Conservation (phyloP, 2,888 invertebrate species). For the Dasypogon diadema region DNA sequence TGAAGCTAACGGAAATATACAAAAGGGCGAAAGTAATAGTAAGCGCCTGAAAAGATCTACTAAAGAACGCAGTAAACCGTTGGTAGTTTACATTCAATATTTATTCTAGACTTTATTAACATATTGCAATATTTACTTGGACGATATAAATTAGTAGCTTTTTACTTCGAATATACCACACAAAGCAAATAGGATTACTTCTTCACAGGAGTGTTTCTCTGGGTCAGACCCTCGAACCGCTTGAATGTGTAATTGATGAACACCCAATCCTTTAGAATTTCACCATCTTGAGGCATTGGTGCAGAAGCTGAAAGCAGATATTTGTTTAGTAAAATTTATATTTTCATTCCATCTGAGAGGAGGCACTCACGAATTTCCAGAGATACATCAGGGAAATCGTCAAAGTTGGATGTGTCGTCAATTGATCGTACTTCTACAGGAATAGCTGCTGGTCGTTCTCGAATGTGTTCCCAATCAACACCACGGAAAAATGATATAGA, state of each 20-base stretch:
- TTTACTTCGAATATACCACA: slow-evolving; percentile 41
- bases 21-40: slow-evolving; percentile 32
- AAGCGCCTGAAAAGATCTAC: slow-evolving; percentile 40
- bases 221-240: slow-evolving; percentile 97
- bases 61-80: slow-evolving; percentile 41
- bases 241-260: slow-evolving; percentile 99
- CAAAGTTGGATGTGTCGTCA: slow-evolving; percentile 99
- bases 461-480: slow-evolving; percentile 99
- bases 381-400: slow-evolving; percentile 99
- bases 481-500: slow-evolving; percentile 94
- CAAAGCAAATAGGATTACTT: slow-evolving; percentile 70
- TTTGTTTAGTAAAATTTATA: neutral
- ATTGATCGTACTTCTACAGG: slow-evolving; percentile 98
- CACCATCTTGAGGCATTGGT: slow-evolving; percentile 89
- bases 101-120: slow-evolving; percentile 46
- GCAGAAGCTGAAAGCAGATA: slow-evolving; percentile 79
- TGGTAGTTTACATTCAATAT: slow-evolving; percentile 43
- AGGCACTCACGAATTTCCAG: slow-evolving; percentile 93
- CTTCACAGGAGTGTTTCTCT: slow-evolving; percentile 85
- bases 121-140: slow-evolving; percentile 49
- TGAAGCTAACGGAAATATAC: slow-evolving; percentile 40
- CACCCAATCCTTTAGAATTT: slow-evolving; percentile 98
- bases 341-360: neutral
- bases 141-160: slow-evolving; percentile 49
- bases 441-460: slow-evolving; percentile 98